These are phyloP conservation scores for Heterodera carotae DNA, from an alignment of 1,140 invertebrate species.

Conservation along the genomic window DNA sequence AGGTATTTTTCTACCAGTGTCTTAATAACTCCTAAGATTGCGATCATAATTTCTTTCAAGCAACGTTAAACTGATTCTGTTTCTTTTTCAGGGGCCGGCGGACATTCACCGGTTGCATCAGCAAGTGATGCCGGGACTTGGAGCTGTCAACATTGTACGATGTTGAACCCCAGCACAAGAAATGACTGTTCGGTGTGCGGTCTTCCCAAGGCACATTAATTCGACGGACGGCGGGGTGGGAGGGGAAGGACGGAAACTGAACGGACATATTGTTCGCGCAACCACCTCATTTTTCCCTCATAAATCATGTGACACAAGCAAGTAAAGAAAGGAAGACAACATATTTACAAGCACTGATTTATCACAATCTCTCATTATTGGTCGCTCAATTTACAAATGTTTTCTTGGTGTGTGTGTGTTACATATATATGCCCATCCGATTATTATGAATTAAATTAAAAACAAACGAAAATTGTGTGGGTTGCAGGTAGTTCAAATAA, in stretches of 20 bases:
- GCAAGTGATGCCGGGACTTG: constrained; percentile 27
- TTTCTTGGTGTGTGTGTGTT: too few species aligned
- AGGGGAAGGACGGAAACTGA: neutral
- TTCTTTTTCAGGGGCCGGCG: constrained; percentile 16
- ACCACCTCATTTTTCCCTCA: too few species aligned
- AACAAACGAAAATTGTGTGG: neutral
- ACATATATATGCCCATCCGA: neutral
- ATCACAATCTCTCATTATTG: neutral
- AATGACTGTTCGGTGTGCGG: constrained; percentile 58
- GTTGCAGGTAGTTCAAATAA: neutral
- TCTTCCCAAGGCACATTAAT: constrained; percentile 34
- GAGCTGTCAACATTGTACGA: constrained; percentile 60
- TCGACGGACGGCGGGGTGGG: too few species aligned
- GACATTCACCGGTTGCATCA: neutral
- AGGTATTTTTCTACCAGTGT: constrained; percentile 30
- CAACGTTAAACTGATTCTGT: too few species aligned
- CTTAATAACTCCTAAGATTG: too few species aligned
- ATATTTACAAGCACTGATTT: neutral
- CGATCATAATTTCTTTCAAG: too few species aligned
- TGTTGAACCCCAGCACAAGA: constrained; percentile 49
- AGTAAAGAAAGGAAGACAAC: too few species aligned
- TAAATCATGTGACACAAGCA: too few species aligned
- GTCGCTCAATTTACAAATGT: neutral
- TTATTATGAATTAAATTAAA: neutral
- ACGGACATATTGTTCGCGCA: neutral